Evolutionary conservation across 1,140 invertebrate species (phyloP).

Genomic region (Venturia canescens): DNA sequence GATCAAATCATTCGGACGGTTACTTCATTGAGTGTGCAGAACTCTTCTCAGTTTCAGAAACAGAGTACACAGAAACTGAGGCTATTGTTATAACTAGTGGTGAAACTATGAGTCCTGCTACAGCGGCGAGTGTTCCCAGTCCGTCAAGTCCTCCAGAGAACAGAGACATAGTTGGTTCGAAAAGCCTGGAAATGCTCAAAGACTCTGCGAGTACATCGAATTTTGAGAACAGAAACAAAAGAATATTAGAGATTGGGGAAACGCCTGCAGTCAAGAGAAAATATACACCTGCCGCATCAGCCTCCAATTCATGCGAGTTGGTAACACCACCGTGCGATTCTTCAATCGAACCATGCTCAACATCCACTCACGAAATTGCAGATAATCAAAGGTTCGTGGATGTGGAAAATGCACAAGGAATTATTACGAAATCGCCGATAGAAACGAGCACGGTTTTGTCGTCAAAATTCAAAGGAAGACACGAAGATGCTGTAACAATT

Average conservation of each 20-base stretch:
- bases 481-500: background rate
- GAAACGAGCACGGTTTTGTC: background rate
- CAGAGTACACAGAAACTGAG: slow-evolving; percentile 68
- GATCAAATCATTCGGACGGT: slow-evolving; percentile 68
- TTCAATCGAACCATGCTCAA: background rate
- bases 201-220: slow-evolving; percentile 56
- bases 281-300: background rate
- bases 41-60: slow-evolving; percentile 57
- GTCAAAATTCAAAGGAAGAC: background rate
- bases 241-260: background rate
- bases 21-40: slow-evolving; percentile 68
- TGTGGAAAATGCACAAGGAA: background rate
- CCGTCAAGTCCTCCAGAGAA: slow-evolving; percentile 73
- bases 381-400: background rate
- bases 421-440: background rate
- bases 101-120: slow-evolving; percentile 70
- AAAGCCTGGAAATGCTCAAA: slow-evolving; percentile 72
- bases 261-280: slow-evolving; percentile 7
- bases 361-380: background rate
- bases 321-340: background rate
- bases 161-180: slow-evolving; percentile 67
- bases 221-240: slow-evolving; percentile 33
- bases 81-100: slow-evolving; percentile 56
- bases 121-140: slow-evolving; percentile 72
- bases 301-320: background rate